Evolutionary conservation across 1,140 invertebrate genomes (phyloP), one percentile per base, ranked within the genome.

Genomic region (Portunus trituberculatus): DNA sequence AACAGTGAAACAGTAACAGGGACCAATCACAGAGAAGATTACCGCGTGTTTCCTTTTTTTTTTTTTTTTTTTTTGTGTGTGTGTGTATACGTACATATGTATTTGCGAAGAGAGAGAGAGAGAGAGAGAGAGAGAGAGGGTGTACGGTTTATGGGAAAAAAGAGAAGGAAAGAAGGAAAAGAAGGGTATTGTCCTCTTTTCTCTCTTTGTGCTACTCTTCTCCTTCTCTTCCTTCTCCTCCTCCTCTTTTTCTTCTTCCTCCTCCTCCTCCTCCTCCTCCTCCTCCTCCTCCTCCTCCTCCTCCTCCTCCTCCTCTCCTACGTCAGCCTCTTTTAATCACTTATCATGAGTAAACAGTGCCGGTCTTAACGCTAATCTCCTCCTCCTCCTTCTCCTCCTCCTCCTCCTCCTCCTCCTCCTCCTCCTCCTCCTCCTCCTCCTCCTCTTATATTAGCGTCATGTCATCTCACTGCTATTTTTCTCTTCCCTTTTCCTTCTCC

Each of bases 261-360:
- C 52, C 52, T 59, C 52, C 52, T 59, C 52, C 52, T 59, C 52
- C 52, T 59, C 52, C 52, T 59, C 52, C 52, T 59, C 52, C 20
- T 59, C 52, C 52, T 59, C 52, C 52, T 59, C 52, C 52, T 59
- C 52, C 52, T 59, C 52, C 52, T 59, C 52, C 52, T 59, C 52
- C 52, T 59, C 52, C 52, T 59, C 52, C 52, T 59, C 52, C 52
- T 59, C 52, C 52, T 59, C 52, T 10, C 1, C 52, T 16, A 2
- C 52, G 52, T 59, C 16, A 76, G 67, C n/a, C 67, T 76, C n/a
- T 20, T 76, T 76, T n/a, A 76, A 76, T 76, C 67, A 76, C 67
- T 39, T 76, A 76, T 76, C 67, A 76, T 76, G 67, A n/a, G 67
- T 76, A 76, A 76, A 76, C 67, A 76, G 67, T 76, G 67, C 67